Evolutionary conservation across 2,113 vertebrate genomes (phyloP).

Genomic region (Microtus montanus): DNA sequence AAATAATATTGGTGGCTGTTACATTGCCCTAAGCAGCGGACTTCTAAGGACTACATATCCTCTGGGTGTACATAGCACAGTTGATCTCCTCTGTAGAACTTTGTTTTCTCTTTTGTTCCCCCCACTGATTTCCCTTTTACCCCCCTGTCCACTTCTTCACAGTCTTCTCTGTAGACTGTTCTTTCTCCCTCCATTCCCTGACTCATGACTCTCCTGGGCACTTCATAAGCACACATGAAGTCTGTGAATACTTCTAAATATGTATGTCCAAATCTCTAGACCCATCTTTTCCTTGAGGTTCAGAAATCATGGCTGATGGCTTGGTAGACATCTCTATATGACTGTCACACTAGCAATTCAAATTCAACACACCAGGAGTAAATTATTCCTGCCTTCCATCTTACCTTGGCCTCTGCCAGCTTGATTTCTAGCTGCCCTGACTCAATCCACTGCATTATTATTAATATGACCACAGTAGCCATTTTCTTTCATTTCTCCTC

Average conservation of each 20-base stretch:
- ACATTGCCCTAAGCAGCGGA: not conserved
- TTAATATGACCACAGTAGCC: not conserved
- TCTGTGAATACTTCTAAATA: not conserved
- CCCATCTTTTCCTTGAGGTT: not conserved
- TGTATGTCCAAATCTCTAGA: not conserved
- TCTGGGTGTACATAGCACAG: not conserved
- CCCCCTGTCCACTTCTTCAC: not conserved
- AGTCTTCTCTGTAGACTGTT: not conserved
- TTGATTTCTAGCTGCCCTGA: not conserved
- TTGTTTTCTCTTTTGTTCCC: not conserved
- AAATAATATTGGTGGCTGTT: not conserved
- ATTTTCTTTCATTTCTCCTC: not conserved
- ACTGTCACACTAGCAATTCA: not conserved
- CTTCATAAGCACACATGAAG: not conserved
- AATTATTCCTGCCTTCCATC: not conserved
- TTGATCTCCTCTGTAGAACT: not conserved
- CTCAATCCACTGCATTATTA: not conserved
- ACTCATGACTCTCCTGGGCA: not conserved
- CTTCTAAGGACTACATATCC: not conserved
- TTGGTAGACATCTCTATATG: not conserved
- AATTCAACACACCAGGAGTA: not conserved
- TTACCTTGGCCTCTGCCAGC: not conserved
- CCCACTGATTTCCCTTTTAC: not conserved
- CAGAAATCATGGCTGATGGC: not conserved
- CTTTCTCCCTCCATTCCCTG: not conserved